These are phyloP conservation scores for Panthera leo DNA, from an alignment of 2,113 vertebrate genomes.

Conservation along the genomic window DNA sequence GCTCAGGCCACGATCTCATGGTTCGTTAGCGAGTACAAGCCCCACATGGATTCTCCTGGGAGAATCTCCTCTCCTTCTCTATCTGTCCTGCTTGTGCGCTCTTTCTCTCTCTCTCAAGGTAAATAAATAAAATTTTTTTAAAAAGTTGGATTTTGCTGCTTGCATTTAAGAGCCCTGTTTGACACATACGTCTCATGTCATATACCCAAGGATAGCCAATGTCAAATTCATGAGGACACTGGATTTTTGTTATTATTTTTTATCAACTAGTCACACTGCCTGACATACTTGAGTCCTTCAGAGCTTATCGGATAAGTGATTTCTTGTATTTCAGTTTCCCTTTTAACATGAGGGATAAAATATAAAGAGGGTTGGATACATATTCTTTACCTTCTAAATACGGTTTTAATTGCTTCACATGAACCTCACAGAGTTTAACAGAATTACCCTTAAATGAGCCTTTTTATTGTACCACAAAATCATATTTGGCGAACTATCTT, in stretches of 20 bases:
- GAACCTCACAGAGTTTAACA: background rate
- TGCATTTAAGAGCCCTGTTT: background rate
- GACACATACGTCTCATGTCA: background rate
- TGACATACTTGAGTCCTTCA: background rate
- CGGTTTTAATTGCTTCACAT: background rate
- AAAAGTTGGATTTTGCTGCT: background rate
- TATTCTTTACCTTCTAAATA: slow-evolving; percentile 14
- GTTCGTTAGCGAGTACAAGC: no score
- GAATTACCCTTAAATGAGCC: slow-evolving; percentile 6
- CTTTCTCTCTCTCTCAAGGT: no score
- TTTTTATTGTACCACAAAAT: background rate
- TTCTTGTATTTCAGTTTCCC: slow-evolving; percentile 32
- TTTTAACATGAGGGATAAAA: slow-evolving; percentile 10
- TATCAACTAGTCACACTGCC: background rate
- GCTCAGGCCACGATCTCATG: no score
- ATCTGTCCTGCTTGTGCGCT: no score
- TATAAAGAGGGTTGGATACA: background rate
- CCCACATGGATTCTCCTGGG: no score
- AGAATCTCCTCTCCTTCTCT: no score
- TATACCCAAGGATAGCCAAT: background rate
- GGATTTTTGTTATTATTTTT: background rate
- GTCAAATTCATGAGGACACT: background rate
- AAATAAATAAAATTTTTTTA: no score
- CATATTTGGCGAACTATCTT: background rate
- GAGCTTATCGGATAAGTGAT: background rate